phyloP scores from a whole-genome alignment of 2,888 invertebrate species.

The Tipula helvola region DNA sequence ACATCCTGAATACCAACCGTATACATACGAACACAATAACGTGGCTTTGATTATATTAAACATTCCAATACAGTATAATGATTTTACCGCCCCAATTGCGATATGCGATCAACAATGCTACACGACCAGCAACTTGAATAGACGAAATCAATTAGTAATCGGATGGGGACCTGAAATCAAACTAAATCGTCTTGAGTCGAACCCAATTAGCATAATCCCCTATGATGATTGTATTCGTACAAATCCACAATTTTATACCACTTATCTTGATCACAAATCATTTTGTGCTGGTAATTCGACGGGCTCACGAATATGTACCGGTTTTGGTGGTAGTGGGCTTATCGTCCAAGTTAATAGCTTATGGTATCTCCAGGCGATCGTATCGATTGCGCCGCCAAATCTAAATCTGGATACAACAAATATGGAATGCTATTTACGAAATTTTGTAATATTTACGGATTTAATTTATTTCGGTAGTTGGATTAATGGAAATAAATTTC shows the following conservation, averaged over 20 bases:
- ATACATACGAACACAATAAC: background rate
- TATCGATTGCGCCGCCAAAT: conserved; percentile 17
- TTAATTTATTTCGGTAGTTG: conserved; percentile 27
- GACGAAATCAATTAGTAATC: background rate
- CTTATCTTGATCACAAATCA: conserved; percentile 13
- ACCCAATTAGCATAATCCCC: conserved; percentile 25
- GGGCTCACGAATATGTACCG: conserved; percentile 38
- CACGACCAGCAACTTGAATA: background rate
- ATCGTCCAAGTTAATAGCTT: conserved; percentile 21
- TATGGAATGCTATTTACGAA: conserved; percentile 34
- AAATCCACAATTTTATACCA: conserved; percentile 16
- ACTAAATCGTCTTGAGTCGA: background rate
- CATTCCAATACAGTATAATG: background rate
- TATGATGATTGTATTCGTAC: conserved; percentile 24
- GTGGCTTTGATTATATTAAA: background rate
- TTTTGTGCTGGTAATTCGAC: conserved; percentile 18
- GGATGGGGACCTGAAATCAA: conserved; percentile 30
- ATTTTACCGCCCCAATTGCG: background rate
- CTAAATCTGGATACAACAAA: conserved; percentile 17
- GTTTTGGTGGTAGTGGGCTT: conserved; percentile 41
- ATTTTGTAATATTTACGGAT: conserved; percentile 39
- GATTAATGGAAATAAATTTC: conserved; percentile 19
- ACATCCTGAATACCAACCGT: background rate
- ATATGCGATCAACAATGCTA: background rate
- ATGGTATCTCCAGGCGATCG: conserved; percentile 17